Evolutionary conservation across 2,113 vertebrate genomes (phyloP).

Genomic region (Anarrhichthys ocellatus): DNA sequence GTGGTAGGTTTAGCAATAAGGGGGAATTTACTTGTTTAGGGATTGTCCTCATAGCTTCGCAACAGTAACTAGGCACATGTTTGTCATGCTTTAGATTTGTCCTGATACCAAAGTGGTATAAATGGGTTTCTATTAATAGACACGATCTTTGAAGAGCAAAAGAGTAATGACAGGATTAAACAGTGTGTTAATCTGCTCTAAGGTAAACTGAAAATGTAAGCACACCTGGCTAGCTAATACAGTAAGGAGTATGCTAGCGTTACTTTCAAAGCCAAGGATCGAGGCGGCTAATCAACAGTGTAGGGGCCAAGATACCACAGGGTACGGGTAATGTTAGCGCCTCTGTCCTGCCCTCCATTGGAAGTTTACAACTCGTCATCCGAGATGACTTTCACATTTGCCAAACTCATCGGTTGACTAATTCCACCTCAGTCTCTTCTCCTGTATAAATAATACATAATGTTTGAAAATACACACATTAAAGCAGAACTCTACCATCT

Average conservation of each 20-base stretch:
- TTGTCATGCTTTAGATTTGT: background rate
- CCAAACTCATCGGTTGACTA: background rate
- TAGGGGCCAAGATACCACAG: background rate
- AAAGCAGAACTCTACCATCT: background rate
- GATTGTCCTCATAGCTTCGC: background rate
- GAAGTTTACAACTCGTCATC: background rate
- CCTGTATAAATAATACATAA: background rate
- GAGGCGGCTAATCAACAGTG: background rate
- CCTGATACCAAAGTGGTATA: background rate
- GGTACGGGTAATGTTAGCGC: background rate
- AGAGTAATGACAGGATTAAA: background rate
- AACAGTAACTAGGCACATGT: background rate
- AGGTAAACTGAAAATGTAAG: background rate
- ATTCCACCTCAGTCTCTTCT: background rate
- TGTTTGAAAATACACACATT: background rate
- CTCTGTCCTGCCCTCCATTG: background rate
- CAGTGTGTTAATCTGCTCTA: background rate
- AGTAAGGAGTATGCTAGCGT: background rate
- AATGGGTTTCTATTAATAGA: background rate
- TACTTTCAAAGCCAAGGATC: too few relatives aligned
- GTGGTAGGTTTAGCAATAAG: too few relatives aligned
- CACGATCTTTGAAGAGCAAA: background rate
- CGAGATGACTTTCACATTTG: background rate
- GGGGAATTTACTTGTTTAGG: background rate
- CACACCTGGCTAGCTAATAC: background rate